phyloP scores from a whole-genome alignment of 2,113 vertebrate genomes.

The Hiodon tergisus region DNA sequence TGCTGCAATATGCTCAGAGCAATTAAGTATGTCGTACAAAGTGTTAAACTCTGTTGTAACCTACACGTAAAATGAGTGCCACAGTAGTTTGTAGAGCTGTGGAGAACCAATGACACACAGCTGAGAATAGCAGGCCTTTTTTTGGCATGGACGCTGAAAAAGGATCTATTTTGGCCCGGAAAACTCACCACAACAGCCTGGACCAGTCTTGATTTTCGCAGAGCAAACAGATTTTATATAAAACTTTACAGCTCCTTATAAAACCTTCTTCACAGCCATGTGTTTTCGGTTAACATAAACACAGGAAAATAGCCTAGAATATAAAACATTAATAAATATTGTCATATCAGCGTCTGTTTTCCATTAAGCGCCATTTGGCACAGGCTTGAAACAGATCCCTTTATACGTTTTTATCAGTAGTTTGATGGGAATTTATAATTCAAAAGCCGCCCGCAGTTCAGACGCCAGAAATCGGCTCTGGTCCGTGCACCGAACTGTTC shows the following conservation, averaged over 20 bases:
- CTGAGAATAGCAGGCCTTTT: background rate
- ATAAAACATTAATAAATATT: constrained; percentile 22
- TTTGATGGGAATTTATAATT: constrained; percentile 8
- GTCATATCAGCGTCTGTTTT: constrained; percentile 20
- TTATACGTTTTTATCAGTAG: constrained; percentile 8
- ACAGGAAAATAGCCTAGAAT: constrained; percentile 3
- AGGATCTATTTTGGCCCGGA: constrained; percentile 13
- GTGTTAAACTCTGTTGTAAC: background rate
- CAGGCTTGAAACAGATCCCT: background rate
- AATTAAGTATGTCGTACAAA: background rate
- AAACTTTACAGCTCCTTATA: constrained; percentile 20
- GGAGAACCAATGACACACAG: background rate
- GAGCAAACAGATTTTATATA: constrained; percentile 13
- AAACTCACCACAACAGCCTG: background rate
- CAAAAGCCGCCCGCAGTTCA: constrained; percentile 17
- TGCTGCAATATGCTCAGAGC: background rate
- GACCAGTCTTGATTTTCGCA: background rate
- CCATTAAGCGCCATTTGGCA: constrained; percentile 3
- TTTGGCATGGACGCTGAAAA: background rate
- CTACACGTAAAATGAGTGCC: too few species aligned
- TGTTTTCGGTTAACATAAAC: constrained; percentile 21
- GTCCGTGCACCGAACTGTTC: too few species aligned
- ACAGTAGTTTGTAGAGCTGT: background rate
- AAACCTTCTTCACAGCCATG: constrained; percentile 3
- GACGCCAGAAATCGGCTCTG: background rate